Percentiles rank a stretch among this genome's conserved stretches.
Conservation (phyloP, 1,140 invertebrate species). For the Drosophila erecta region DNA sequence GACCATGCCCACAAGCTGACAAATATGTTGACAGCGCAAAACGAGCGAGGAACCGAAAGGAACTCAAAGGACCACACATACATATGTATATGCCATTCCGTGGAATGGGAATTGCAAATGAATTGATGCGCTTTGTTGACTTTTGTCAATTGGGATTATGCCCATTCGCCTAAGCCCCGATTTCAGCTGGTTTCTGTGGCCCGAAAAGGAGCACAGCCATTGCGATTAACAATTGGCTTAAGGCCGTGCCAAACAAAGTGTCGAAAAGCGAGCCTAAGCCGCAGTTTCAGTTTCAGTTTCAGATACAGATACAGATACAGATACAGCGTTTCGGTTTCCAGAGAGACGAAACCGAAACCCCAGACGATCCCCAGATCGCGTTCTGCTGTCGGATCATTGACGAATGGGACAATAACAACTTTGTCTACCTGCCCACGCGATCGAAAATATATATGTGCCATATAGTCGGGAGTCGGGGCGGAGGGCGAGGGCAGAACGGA, state of each 20-base stretch:
- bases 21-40: conserved; percentile 55
- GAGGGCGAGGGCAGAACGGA: not conserved
- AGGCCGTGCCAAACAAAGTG: conserved; percentile 79
- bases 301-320: not conserved
- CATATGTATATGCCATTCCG: not conserved
- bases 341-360: too few species aligned
- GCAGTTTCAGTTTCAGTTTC: conserved; percentile 14
- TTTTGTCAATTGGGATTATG: conserved; percentile 80
- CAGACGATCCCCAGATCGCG: conserved; percentile 33
- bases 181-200: not conserved
- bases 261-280: conserved; percentile 80
- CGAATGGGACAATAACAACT: conserved; percentile 47
- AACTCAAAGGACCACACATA: conserved; percentile 24
- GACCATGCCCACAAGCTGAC: conserved; percentile 23
- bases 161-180: conserved; percentile 16
- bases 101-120: conserved; percentile 69
- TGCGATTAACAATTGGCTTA: conserved; percentile 77
- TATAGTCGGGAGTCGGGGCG: not conserved
- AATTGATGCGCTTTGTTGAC: conserved; percentile 81
- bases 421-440: conserved; percentile 76
- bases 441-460: conserved; percentile 13
- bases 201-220: not conserved
- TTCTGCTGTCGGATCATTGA: conserved; percentile 48
- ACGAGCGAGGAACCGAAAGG: conserved; percentile 15
- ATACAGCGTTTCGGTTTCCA: too few species aligned